Evolutionary conservation across 23 tunicate species (phyloP).

Genomic region (Trididemnum clinides): DNA sequence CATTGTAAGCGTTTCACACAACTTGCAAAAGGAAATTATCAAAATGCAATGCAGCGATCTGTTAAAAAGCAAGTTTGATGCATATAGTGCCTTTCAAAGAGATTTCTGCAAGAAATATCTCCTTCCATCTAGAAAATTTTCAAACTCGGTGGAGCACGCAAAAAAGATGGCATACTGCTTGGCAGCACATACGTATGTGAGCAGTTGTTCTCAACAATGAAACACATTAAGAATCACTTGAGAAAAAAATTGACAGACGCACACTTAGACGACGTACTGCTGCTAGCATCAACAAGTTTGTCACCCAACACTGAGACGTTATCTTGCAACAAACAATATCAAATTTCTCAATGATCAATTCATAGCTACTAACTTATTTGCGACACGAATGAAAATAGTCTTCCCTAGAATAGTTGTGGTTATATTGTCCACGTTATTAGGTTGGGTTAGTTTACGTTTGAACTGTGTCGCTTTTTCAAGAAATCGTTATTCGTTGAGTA

Average conservation of each 20-base stretch:
- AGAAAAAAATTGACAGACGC: too few species aligned
- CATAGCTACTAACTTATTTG: too few species aligned
- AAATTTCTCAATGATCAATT: too few species aligned
- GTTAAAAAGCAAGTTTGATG: neutral
- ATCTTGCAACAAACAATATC: too few species aligned
- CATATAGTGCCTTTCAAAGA: neutral
- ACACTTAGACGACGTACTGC: too few species aligned
- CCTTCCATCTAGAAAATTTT: neutral
- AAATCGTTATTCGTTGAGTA: neutral
- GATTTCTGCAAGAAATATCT: neutral
- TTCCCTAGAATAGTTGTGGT: neutral
- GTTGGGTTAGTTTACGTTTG: neutral
- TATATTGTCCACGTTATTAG: too few species aligned
- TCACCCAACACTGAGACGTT: too few species aligned
- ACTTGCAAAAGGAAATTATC: too few species aligned
- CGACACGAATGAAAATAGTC: neutral
- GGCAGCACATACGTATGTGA: neutral
- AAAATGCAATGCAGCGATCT: neutral
- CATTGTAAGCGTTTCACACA: neutral
- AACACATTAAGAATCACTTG: too few species aligned
- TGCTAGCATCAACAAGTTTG: too few species aligned
- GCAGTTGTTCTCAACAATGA: too few species aligned
- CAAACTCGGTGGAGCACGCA: neutral
- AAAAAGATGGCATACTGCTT: neutral
- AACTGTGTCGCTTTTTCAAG: neutral